Evolutionary conservation across 2,888 invertebrate species (phyloP), one percentile per base, ranked within the genome.

Genomic region (Synergus laeviventris): DNA sequence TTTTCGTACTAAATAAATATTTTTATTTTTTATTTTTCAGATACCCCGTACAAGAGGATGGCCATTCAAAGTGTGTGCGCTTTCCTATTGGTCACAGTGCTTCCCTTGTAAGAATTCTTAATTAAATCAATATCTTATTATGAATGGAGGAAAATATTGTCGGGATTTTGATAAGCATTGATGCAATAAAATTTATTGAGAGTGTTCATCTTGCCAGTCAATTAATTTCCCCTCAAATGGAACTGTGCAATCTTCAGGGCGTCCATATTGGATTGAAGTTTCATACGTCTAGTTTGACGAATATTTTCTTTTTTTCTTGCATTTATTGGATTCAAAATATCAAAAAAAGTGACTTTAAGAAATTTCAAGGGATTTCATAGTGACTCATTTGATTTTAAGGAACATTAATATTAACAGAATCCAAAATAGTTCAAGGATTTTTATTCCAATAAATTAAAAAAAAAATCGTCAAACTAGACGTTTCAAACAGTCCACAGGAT

Each of bases 21-120:
- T 14, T 31, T 49, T 49, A 45, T 70, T 45, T 64, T 31, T 64
- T 18, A 38, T 62, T 76, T 82, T 78, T 21, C 83, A 87, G 87
- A 81, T 74, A 59, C 64, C 38, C 73, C 9, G 74, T 76, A 54
- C 75, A 83, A 81, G 79, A 87, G 86, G 86, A 70, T 81, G 76
- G 76, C 80, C 76, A 54, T 79, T 45, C 85, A 83, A 76, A 77
- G 81, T 7, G 54, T 82, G 74, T 81, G 75, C 64, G 31, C 81
- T 42, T 76, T 84, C 76, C 79, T 81, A 21, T 75, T 85, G n/a
- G 74, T 86, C 73, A 77, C 81, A 24, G 59, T 82, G 45, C 54
- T 84, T 36, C 81, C 86, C 11, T 62, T 83, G 87, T 87, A 84
- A 87, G 86, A 81, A 81, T 21, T 70, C 42, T 73, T 45, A 70